Evolutionary conservation across 2,888 invertebrate genomes (phyloP), one percentile per base, ranked within the genome.

Genomic region (Agonopterix heracliana): DNA sequence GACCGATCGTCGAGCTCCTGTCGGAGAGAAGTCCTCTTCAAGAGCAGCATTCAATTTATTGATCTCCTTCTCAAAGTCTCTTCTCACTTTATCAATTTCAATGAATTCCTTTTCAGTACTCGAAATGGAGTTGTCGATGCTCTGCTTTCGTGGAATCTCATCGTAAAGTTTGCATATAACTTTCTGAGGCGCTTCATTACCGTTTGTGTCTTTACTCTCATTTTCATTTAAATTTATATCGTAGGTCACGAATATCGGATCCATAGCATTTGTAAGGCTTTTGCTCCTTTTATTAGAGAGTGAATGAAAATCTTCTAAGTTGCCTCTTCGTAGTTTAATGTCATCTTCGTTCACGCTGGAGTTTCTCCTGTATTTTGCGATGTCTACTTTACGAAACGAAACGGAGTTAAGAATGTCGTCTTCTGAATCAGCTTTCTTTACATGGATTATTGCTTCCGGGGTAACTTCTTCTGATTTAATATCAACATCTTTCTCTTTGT

Each of bases 301-400:
- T 36, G 71, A 60, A 50, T 83, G 81, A 54, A 82, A 86, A 54
- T 87, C 86, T 71, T 87, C 85, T 59, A 86, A 68, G 57, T 86
- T 84, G 8, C 83, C 87, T 58, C 88, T 69, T 40, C 87, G 69
- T 49, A 86, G 65, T 63, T 71, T 69, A 47, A 88, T 80, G 14
- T 88, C 85, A 51, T 88, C 84, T 54, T 86, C 87, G 52, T 87
- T 84, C 8, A 88, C 75, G 56, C 89, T 89, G 9, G 86, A 86
- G 59, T 86, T 88, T 64, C 86, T 74, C 64, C 87, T 78, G 59
- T 87, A 88, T 54, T 70, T 79, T 35, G 59, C 56, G 45, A 88
- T 89, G 48, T 89, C 79, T 52, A 88, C 60, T 71, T 89, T 89
- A 48, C 73, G 71, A 58, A 87, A 87, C 49, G 78, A 64, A 13